Base-by-base conservation (phyloP, 2,797 vertebrate genomes). In the Hipposideros larvatus region DNA sequence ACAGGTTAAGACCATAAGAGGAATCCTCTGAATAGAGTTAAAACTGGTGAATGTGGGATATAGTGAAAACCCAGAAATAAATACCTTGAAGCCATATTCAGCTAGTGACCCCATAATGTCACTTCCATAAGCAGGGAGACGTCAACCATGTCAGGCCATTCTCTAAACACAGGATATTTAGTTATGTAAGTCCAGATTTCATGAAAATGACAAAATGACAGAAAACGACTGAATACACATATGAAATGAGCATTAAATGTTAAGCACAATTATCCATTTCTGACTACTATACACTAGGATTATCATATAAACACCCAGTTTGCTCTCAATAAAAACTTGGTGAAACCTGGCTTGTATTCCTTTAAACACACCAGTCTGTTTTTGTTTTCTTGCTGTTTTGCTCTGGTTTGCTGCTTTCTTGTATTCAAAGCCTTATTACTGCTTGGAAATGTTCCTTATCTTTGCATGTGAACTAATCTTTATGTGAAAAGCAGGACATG, bases 311-410 rank as follows among this genome's bases (percentile, higher is more conserved):
- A 63, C 8, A 59, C 59, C n/a, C n/a, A 48, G 75, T 86, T 78
- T 86, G 15, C 75, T 78, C 43, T 73, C 57, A 68, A 0, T 51
- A 48, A 66, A 53, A 59, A 55, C 4, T 19, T 70, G 51, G 34
- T 59, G 37, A 94, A 91, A 48, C 5, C 37, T 79, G 55, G 15
- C 59, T 93, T 94, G 57, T 41, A 79, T 83, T 59, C 46, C 55
- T 83, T 75, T 66, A 34, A 4, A 22, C 13, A 73, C n/a, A 80
- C 6, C 70, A 48, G 1, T 79, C 24, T 87, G 53, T 43, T 55
- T 46, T 68, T 86, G 31, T 94, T 86, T 65, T 87, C 53, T 87
- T 31, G 84, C 18, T 87, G 22, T 11, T 83, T 70, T 91, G 51
- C 15, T 87, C 74, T 92, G 46, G 51, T 51, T 83, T 53, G 15